Evolutionary conservation across 2,888 invertebrate genomes (phyloP), one percentile per base, ranked within the genome.

Genomic region (Tuberolachnus salignus): DNA sequence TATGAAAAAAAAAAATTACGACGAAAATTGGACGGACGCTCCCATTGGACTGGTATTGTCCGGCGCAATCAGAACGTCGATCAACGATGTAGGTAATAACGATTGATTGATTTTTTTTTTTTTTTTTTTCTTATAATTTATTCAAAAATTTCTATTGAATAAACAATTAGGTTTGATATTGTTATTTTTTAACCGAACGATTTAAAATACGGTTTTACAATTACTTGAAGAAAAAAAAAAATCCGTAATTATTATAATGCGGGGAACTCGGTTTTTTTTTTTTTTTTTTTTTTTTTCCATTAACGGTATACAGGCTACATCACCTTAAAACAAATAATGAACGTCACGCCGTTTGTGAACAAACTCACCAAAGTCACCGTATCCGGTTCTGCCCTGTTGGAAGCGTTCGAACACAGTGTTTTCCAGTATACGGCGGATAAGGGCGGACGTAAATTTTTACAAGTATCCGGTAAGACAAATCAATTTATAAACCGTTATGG

Each of bases 291-390:
- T 34, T 34, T 34, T 34, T 34, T 34, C 34, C 6, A 34, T n/a
- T n/a, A 34, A 34, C 6, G 6, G 6, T 34, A 34, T 34, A 34
- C 34, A 86, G 86, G 87, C 0, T 84, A 85, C 80, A 88, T 97
- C 13, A 92, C 92, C 0, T 87, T 89, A 83, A 92, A 89, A 9
- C 94, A 95, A 83, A 84, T 95, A 1, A 83, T 93, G 26, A 89
- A 89, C 0, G 91, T 91, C 0, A 86, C 94, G 84, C 96, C 97
- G 0, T 97, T 94, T 84, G 89, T 89, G 42, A 93, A 92, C 83
- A 87, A 88, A 53, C 84, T 94, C 11, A 88, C 90, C 23, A 87
- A 90, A 55, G 85, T 92, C 0, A 87, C 87, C 64, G 85, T 96
- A 21, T 89, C 87, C 42, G 96, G 95, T 0, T 86, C 86, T 67